These are phyloP conservation scores for Rhingia rostrata DNA, from an alignment of 2,888 invertebrate genomes.

Conservation along the genomic window DNA sequence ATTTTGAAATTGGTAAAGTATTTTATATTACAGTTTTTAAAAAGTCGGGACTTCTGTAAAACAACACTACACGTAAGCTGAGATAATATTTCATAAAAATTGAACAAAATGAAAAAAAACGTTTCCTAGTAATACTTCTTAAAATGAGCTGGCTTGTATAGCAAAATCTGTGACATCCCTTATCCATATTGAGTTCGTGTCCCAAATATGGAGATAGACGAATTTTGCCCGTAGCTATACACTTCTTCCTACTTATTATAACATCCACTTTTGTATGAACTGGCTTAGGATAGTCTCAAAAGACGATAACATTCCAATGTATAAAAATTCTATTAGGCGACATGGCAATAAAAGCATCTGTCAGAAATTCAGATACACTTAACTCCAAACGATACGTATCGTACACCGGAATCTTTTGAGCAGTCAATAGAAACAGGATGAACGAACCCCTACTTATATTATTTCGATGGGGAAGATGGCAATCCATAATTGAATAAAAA, in stretches of 20 bases:
- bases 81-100: too few relatives aligned
- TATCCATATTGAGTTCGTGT: background rate
- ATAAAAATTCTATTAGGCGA: conserved; percentile 19
- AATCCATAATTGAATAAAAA: conserved; percentile 47
- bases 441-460: conserved; percentile 6
- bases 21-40: too few relatives aligned
- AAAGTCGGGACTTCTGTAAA: too few relatives aligned
- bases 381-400: conserved; percentile 15
- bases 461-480: conserved; percentile 10
- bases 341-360: conserved; percentile 25
- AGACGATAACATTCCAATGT: conserved; percentile 38
- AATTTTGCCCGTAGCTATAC: background rate
- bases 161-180: too few relatives aligned
- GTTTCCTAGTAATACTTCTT: too few relatives aligned
- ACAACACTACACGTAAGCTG: too few relatives aligned
- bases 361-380: conserved; percentile 15
- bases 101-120: too few relatives aligned
- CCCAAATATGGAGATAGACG: background rate
- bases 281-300: conserved; percentile 10
- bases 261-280: conserved; percentile 3
- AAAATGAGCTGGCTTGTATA: too few relatives aligned
- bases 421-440: conserved; percentile 2
- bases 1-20: too few relatives aligned
- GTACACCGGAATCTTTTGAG: conserved; percentile 18
- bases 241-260: background rate